Conservation (phyloP, 2,888 invertebrate species). For the Drosophila limbata region DNA sequence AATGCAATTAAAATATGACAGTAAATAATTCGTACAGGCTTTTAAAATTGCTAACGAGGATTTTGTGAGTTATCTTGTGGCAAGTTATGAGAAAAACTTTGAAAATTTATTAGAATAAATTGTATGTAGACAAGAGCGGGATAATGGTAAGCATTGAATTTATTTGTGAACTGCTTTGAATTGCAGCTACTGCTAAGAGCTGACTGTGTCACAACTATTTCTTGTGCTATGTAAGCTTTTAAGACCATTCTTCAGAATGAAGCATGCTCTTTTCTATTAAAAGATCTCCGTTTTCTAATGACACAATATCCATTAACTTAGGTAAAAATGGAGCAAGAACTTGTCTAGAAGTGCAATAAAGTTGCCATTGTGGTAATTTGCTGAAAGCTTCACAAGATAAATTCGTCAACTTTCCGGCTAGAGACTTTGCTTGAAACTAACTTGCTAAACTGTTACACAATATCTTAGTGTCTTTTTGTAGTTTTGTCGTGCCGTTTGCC, state of each 20-base stretch:
- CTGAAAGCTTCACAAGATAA: constrained; percentile 28
- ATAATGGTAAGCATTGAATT: neutral
- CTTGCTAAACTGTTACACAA: constrained; percentile 31
- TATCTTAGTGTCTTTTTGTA: constrained; percentile 5
- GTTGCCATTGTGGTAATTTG: constrained; percentile 26
- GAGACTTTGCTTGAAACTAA: constrained; percentile 22
- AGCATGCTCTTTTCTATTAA: too few species aligned
- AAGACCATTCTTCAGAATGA: too few species aligned
- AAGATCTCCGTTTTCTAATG: neutral
- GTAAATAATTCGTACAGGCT: constrained; percentile 3
- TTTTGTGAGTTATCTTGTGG: neutral
- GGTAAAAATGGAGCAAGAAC: constrained; percentile 18
- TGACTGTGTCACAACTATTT: neutral
- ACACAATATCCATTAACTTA: constrained; percentile 33
- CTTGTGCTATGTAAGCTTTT: too few species aligned
- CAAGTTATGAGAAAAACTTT: neutral
- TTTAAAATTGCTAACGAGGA: neutral
- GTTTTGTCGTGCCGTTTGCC: neutral
- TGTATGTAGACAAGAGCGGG: neutral
- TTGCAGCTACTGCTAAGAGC: neutral
- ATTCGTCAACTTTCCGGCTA: constrained; percentile 31
- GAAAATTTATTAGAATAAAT: neutral
- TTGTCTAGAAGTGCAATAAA: constrained; percentile 30
- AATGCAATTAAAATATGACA: constrained; percentile 51
- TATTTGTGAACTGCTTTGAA: neutral